These are phyloP conservation scores for Marmota monax DNA, from an alignment of 2,113 vertebrate species.

Conservation along the genomic window DNA sequence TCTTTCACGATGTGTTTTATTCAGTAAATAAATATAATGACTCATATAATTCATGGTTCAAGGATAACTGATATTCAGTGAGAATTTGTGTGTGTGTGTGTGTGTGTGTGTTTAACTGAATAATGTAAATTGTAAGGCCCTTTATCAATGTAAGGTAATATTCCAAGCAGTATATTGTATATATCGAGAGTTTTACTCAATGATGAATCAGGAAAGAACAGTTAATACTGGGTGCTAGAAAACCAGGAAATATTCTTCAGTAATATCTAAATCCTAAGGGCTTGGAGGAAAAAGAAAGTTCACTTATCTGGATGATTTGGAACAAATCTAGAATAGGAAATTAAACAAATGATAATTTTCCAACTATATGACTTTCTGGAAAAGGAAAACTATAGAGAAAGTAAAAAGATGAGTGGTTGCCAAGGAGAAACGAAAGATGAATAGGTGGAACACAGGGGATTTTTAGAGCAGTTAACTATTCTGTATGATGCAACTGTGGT, in stretches of 20 bases:
- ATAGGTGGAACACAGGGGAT: background rate
- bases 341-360: background rate
- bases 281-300: background rate
- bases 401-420: background rate
- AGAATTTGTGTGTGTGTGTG: background rate
- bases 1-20: background rate
- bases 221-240: background rate
- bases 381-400: background rate
- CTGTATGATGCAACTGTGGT: background rate
- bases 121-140: background rate
- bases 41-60: background rate
- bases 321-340: background rate
- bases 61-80: background rate
- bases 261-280: background rate
- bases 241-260: background rate
- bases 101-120: background rate
- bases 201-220: background rate
- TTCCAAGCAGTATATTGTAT: background rate
- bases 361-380: background rate
- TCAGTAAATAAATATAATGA: background rate
- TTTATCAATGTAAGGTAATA: background rate
- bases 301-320: constrained; percentile 17
- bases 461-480: background rate
- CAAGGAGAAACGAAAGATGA: background rate
- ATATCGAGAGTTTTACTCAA: background rate